phyloP scores from a whole-genome alignment of 2,797 vertebrate genomes.

The Falco concolor region DNA sequence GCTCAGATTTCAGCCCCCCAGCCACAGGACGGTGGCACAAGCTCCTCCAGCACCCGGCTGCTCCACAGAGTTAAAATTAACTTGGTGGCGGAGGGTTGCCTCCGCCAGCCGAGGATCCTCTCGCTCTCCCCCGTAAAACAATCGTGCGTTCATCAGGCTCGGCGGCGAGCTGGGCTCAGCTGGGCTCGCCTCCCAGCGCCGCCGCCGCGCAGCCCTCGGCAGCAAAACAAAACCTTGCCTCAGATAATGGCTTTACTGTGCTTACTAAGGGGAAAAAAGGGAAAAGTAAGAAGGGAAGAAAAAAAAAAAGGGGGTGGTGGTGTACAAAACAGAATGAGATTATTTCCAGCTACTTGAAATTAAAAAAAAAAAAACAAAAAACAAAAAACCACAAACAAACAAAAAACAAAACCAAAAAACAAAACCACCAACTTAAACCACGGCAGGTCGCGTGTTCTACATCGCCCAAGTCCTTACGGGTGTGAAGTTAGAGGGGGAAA shows the following conservation, averaged over 20 bases:
- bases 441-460: fast-evolving
- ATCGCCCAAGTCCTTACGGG: fast-evolving
- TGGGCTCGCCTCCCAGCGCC: not conserved
- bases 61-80: not conserved
- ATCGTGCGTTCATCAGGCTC: not conserved
- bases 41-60: not conserved
- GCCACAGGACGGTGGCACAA: not conserved
- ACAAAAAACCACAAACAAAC: no score
- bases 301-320: no score
- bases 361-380: no score
- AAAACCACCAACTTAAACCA: no score
- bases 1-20: not conserved
- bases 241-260: not conserved
- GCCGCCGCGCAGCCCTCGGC: not conserved
- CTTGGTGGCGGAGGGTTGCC: not conserved
- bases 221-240: not conserved
- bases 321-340: not conserved
- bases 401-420: no score
- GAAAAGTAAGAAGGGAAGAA: no score
- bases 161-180: not conserved
- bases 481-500: not conserved
- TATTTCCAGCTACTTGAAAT: not conserved
- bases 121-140: not conserved
- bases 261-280: not conserved
- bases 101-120: not conserved